These are phyloP conservation scores for Onychostruthus taczanowskii DNA, from an alignment of 2,113 vertebrate genomes.

Conservation along the genomic window DNA sequence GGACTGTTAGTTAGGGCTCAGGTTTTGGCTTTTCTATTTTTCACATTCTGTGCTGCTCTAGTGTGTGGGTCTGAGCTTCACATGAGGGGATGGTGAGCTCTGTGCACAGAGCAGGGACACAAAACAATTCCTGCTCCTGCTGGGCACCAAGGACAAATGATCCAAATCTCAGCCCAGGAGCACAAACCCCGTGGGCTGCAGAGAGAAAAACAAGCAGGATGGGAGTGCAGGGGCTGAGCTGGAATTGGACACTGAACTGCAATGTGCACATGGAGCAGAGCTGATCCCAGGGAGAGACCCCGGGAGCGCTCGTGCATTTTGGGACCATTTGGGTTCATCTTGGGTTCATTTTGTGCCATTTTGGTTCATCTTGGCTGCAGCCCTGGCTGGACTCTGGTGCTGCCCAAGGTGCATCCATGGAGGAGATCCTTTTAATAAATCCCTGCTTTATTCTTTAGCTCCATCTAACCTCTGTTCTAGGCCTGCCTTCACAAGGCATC, in stretches of 20 bases:
- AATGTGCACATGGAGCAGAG: neutral
- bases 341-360: neutral
- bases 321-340: neutral
- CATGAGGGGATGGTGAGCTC: neutral
- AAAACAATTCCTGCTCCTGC: neutral
- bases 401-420: neutral
- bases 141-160: neutral
- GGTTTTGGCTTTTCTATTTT: neutral
- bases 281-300: neutral
- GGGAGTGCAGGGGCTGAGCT: neutral
- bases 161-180: neutral
- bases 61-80: neutral
- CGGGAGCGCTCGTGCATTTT: neutral
- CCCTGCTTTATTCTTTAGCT: accelerated
- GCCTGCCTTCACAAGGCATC: neutral
- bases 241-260: too few species aligned
- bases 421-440: neutral
- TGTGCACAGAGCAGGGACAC: neutral
- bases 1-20: neutral
- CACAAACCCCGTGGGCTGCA: neutral
- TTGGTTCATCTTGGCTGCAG: neutral
- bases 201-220: neutral
- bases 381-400: neutral
- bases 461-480: neutral
- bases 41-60: neutral